These are phyloP conservation scores for Ifrita kowaldi DNA, from an alignment of 2,113 vertebrate genomes.

Conservation along the genomic window DNA sequence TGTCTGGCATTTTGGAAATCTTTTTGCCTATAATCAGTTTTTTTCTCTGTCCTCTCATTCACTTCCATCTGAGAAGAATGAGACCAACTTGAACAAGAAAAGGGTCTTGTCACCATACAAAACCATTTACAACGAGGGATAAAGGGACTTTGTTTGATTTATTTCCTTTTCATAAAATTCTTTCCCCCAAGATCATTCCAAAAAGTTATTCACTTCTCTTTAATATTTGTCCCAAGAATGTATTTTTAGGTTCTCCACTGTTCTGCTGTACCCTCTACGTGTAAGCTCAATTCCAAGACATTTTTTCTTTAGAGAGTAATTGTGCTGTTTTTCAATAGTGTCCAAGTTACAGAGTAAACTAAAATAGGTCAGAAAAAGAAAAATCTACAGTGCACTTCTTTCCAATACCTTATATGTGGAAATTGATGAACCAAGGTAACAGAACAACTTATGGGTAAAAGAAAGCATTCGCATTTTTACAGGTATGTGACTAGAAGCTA, in stretches of 20 bases:
- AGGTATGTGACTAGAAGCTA: neutral
- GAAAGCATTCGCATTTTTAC: neutral
- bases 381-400: neutral
- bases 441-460: neutral
- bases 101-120: neutral
- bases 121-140: neutral
- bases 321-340: neutral
- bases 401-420: neutral
- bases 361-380: neutral
- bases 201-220: neutral
- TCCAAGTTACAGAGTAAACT: neutral
- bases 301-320: neutral
- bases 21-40: neutral
- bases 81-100: neutral
- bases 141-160: neutral
- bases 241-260: neutral
- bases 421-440: neutral
- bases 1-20: slow-evolving; percentile 29
- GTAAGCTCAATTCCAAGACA: neutral
- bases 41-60: neutral
- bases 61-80: neutral
- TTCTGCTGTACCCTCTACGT: neutral
- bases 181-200: neutral
- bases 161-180: neutral
- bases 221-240: neutral